These are phyloP conservation scores for Pararge aegeria DNA, from an alignment of 1,140 invertebrate species.

Conservation along the genomic window DNA sequence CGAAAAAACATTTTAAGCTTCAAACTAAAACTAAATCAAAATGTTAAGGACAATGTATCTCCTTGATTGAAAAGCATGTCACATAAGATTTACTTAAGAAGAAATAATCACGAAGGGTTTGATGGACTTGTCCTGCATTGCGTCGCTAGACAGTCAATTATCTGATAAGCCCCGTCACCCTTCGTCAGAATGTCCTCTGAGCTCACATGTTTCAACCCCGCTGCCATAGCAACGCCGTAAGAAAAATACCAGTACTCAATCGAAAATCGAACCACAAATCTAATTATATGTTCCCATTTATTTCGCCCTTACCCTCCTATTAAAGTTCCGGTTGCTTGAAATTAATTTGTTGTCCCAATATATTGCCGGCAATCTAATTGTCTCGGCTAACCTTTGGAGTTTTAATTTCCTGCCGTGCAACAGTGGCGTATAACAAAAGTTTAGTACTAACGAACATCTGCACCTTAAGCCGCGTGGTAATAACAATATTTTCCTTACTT, in stretches of 20 bases:
- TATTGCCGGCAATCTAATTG: slow-evolving; percentile 48
- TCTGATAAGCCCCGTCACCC: slow-evolving; percentile 59
- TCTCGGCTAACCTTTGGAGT: slow-evolving; percentile 35
- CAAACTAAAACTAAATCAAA: too few species aligned
- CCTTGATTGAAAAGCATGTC: background rate
- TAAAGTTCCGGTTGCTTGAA: slow-evolving; percentile 45
- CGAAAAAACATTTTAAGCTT: too few species aligned
- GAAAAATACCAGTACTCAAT: slow-evolving; percentile 47
- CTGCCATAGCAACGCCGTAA: slow-evolving; percentile 46
- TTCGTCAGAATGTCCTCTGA: slow-evolving; percentile 31
- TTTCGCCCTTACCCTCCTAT: slow-evolving; percentile 43
- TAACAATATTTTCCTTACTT: slow-evolving; percentile 11
- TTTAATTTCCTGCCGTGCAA: slow-evolving; percentile 26
- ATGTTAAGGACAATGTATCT: too few species aligned
- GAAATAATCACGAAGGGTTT: slow-evolving; percentile 15
- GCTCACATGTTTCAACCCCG: slow-evolving; percentile 36
- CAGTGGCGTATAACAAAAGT: slow-evolving; percentile 19
- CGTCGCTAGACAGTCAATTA: slow-evolving; percentile 51
- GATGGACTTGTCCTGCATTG: slow-evolving; percentile 22
- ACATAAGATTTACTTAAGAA: background rate
- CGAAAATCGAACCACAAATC: slow-evolving; percentile 45
- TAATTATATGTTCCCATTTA: slow-evolving; percentile 57
- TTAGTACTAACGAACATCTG: slow-evolving; percentile 25
- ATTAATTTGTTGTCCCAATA: slow-evolving; percentile 55
- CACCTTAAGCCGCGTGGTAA: slow-evolving; percentile 15